These are phyloP conservation scores for Hyphantria cunea DNA, from an alignment of 1,140 invertebrate species.

Conservation along the genomic window DNA sequence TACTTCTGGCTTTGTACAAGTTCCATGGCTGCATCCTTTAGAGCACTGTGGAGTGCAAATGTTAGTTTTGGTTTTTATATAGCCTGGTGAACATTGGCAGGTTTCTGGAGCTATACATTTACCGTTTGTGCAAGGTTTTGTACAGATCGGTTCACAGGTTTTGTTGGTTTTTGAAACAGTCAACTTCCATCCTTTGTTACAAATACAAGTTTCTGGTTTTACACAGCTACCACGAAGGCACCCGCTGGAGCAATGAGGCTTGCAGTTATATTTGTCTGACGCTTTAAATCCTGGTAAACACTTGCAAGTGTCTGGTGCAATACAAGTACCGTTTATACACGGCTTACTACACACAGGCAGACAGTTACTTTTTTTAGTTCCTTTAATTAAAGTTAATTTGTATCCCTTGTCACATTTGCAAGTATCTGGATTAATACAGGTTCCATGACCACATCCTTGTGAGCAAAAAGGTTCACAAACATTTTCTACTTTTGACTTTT, in stretches of 20 bases:
- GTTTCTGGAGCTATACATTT: conserved; percentile 9
- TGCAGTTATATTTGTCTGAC: conserved; percentile 21
- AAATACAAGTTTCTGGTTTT: conserved; percentile 10
- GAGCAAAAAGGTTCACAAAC: conserved; percentile 1
- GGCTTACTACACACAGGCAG: conserved; percentile 24
- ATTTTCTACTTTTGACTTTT: neutral
- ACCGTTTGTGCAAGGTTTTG: neutral
- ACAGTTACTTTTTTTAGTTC: conserved; percentile 49
- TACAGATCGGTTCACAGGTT: conserved; percentile 1
- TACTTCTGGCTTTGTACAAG: neutral
- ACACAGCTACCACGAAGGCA: conserved; percentile 11
- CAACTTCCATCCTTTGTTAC: conserved; percentile 6
- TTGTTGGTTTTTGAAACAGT: neutral
- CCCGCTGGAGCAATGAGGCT: conserved; percentile 2
- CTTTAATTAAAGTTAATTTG: no score
- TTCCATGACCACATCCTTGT: conserved; percentile 1
- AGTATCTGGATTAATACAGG: conserved; percentile 2
- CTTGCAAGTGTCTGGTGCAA: conserved; percentile 50
- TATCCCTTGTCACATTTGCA: conserved; percentile 1
- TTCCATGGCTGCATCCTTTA: neutral
- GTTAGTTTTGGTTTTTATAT: neutral
- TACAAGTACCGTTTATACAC: conserved; percentile 39
- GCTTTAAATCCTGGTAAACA: conserved; percentile 55
- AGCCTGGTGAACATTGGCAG: conserved; percentile 9
- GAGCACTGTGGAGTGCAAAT: conserved; percentile 3